Conservation (phyloP, 1,140 invertebrate genomes). For the Littorina saxatilis region DNA sequence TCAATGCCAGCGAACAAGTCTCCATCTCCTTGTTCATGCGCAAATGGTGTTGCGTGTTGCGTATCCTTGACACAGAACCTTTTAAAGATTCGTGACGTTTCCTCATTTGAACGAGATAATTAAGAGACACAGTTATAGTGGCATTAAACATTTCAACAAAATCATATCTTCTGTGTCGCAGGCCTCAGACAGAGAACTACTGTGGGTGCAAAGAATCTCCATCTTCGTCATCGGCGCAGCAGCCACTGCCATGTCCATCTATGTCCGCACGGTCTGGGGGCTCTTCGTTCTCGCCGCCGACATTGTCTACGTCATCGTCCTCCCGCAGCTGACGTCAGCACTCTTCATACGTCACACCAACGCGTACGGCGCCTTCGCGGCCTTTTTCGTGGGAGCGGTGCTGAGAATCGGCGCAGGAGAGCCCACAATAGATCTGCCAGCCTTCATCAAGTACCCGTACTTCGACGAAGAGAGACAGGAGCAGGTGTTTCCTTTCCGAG, state of each 20-base stretch:
- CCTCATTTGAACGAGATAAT: too few relatives aligned
- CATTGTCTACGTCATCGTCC: slow-evolving; percentile 68
- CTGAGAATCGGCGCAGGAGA: slow-evolving; percentile 67
- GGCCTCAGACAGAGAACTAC: slow-evolving; percentile 62
- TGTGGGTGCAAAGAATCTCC: slow-evolving; percentile 58
- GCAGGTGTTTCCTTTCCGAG: slow-evolving; percentile 69
- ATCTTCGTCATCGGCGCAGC: slow-evolving; percentile 59
- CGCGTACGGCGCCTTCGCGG: slow-evolving; percentile 58
- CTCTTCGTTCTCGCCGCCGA: slow-evolving; percentile 71
- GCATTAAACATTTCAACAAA: too few relatives aligned
- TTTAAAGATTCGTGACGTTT: too few relatives aligned
- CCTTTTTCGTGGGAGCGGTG: slow-evolving; percentile 53
- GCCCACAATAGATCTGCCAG: slow-evolving; percentile 51
- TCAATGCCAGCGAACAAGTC: too few relatives aligned
- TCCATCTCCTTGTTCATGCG: too few relatives aligned
- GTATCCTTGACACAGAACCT: too few relatives aligned
- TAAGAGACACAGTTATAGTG: too few relatives aligned
- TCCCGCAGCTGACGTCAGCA: slow-evolving; percentile 66
- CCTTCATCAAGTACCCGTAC: slow-evolving; percentile 67
- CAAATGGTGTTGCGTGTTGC: too few relatives aligned
- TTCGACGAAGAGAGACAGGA: slow-evolving; percentile 50
- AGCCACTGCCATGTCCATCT: slow-evolving; percentile 63
- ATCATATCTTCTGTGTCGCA: too few relatives aligned
- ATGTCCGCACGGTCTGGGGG: slow-evolving; percentile 62
- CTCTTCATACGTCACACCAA: slow-evolving; percentile 64